Evolutionary conservation across 2,113 vertebrate species (phyloP), one percentile per base, ranked within the genome.

Genomic region (Neotoma lepida): DNA sequence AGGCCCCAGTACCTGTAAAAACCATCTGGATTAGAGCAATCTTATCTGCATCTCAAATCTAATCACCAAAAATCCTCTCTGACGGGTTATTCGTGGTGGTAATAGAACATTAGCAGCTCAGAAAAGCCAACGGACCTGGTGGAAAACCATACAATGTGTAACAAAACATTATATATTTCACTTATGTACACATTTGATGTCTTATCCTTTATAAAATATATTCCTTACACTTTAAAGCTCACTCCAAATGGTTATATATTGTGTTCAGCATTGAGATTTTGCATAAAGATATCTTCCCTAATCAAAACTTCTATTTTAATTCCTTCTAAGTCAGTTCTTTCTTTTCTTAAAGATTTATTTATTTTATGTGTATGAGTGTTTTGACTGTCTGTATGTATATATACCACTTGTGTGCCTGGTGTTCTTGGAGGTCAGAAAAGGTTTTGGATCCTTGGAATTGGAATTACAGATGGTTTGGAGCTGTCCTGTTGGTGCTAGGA

Each of bases 231-330:
- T 63, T 74, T 58, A 14, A 95, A 91, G 49, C 51, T 61, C 44
- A 90, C 7, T 86, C 33, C 6, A 94, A 89, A 18, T 68, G 24
- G 46, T 78, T 91, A 73, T 26, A 89, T 84, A 41, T 82, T 93
- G 9, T 78, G 92, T 58, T 93, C 90, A 90, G 64, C 39, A 66
- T 30, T 54, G 35, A 95, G 39, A 77, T 82, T 91, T 86, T 92
- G 14, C 10, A 90, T 87, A 39, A 87, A 96, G 91, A 92, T 88
- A 10, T 90, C 66, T 92, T 86, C 58, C 35, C 81, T 91, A 78
- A 22, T 70, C 30, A 91, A 96, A 96, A 87, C 10, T n/a, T 94
- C 44, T 17, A 51, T 90, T 94, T 94, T 88, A 74, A 13, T 92
- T 92, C 4, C 51, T 41, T 24, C 33, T 10, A 68, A 51, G 33